Percentiles rank a stretch among this genome's conserved stretches.
These are phyloP conservation scores for Sminthurides bifidus DNA, from an alignment of 1,140 invertebrate species.

Conservation along the genomic window DNA sequence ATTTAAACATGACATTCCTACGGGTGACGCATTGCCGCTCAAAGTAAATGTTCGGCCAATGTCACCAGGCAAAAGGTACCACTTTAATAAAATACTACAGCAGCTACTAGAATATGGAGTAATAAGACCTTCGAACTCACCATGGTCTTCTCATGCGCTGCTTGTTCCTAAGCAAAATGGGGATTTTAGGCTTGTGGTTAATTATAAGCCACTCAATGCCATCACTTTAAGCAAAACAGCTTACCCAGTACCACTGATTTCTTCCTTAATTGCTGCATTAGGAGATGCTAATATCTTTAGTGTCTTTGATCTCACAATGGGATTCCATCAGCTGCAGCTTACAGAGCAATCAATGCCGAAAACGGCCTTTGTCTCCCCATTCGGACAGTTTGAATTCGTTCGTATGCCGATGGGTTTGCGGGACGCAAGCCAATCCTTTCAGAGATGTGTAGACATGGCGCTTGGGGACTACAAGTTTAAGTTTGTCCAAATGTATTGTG, in stretches of 20 bases:
- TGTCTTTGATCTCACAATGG: slow-evolving; percentile 38
- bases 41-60: neutral
- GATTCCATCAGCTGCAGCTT: slow-evolving; percentile 32
- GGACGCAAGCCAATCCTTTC: slow-evolving; percentile 35
- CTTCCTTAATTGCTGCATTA: slow-evolving; percentile 37
- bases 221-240: slow-evolving; percentile 35
- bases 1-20: neutral
- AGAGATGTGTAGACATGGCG: slow-evolving; percentile 33
- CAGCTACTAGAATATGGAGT: slow-evolving; percentile 6
- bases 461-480: slow-evolving; percentile 25
- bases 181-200: slow-evolving; percentile 36
- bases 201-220: slow-evolving; percentile 39
- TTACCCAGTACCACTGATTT: slow-evolving; percentile 37
- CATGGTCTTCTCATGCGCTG: slow-evolving; percentile 39
- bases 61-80: neutral
- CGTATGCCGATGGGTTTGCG: slow-evolving; percentile 35
- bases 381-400: slow-evolving; percentile 34
- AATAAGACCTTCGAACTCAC: slow-evolving; percentile 32
- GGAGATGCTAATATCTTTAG: slow-evolving; percentile 37
- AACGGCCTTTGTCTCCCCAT: slow-evolving; percentile 34
- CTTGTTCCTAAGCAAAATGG: slow-evolving; percentile 38
- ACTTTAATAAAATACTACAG: slow-evolving; percentile 6
- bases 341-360: slow-evolving; percentile 19
- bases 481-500: slow-evolving; percentile 35
- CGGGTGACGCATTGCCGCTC: neutral